phyloP scores from a whole-genome alignment of 2,888 invertebrate genomes.

The Tromatobia lineatoria region DNA sequence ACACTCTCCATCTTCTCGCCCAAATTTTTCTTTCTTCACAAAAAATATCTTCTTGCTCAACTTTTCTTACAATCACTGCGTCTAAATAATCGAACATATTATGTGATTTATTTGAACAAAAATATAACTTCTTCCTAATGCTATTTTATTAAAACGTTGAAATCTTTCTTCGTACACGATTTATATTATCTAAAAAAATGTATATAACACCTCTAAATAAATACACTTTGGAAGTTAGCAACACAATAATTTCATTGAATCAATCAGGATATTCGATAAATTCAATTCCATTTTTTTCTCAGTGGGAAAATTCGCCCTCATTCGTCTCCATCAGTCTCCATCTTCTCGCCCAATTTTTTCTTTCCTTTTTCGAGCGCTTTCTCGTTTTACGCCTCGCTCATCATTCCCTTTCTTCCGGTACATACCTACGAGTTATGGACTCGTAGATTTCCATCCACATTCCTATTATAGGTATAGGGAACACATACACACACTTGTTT shows the following conservation, averaged over 20 bases:
- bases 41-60: too few species aligned
- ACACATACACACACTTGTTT: conserved; percentile 41
- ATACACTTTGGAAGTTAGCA: neutral
- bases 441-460: conserved; percentile 52
- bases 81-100: too few species aligned
- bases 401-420: conserved; percentile 71
- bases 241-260: neutral
- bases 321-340: neutral
- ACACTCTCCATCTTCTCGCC: too few species aligned
- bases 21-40: too few species aligned
- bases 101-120: too few species aligned
- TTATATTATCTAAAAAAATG: too few species aligned
- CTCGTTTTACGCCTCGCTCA: conserved; percentile 37
- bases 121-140: too few species aligned
- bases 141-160: too few species aligned
- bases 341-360: conserved; percentile 8
- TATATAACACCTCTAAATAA: too few species aligned
- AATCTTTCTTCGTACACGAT: too few species aligned
- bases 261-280: neutral
- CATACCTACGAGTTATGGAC: conserved; percentile 80
- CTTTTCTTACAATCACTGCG: too few species aligned
- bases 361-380: conserved; percentile 33
- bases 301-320: neutral
- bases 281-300: neutral
- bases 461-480: neutral